phyloP scores from a whole-genome alignment of 2,113 vertebrate species.

The Redunca redunca region DNA sequence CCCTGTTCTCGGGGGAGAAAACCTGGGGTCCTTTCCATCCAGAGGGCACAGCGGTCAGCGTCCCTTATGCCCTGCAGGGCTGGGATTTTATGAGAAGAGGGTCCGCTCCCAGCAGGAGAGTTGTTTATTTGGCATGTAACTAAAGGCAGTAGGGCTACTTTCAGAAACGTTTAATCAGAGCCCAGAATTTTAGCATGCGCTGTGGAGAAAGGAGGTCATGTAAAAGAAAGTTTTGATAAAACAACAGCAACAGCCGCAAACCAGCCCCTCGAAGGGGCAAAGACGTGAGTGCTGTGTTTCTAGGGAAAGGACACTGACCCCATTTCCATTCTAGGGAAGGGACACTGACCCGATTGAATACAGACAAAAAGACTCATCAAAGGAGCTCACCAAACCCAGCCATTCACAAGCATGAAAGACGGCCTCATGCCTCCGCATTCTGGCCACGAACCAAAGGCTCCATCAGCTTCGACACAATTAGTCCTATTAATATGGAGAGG shows the following conservation, averaged over 20 bases:
- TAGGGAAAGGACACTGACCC: slow-evolving; percentile 48
- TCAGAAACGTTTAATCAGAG: not conserved
- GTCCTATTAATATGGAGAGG: slow-evolving; percentile 18
- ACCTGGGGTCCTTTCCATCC: not conserved
- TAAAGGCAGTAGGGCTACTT: slow-evolving; percentile 7
- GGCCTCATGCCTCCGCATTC: not conserved
- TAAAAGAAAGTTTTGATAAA: slow-evolving; percentile 50
- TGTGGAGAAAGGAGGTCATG: slow-evolving; percentile 30
- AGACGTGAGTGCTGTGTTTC: not conserved
- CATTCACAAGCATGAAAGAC: slow-evolving; percentile 41
- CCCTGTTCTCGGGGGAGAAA: not conserved
- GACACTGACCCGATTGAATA: slow-evolving; percentile 44
- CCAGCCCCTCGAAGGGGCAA: not conserved
- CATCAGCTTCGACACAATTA: slow-evolving; percentile 20
- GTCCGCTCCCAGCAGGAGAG: not conserved
- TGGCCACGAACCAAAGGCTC: slow-evolving; percentile 35
- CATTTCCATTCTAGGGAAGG: slow-evolving; percentile 40
- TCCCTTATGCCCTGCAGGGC: not conserved
- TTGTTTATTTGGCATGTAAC: slow-evolving; percentile 12
- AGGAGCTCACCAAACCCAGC: not conserved
- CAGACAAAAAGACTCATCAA: slow-evolving; percentile 41
- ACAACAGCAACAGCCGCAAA: not conserved
- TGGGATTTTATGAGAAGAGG: not conserved
- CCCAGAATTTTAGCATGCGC: not conserved
- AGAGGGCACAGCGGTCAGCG: not conserved